Evolutionary conservation across 2,113 vertebrate species (phyloP).

Genomic region (Salvelinus sp.): DNA sequence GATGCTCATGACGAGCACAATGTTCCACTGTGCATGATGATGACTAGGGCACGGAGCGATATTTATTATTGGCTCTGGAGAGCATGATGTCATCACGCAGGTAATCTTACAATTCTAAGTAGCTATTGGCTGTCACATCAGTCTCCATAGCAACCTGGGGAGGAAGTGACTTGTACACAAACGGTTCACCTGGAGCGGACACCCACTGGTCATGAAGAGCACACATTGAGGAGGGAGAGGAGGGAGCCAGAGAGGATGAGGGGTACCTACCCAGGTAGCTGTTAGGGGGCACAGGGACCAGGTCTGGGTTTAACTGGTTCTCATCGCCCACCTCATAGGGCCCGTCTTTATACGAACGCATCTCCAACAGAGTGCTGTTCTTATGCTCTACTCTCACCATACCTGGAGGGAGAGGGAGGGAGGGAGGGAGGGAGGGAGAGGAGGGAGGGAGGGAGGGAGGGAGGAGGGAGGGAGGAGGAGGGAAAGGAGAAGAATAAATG

Average conservation of each 20-base stretch:
- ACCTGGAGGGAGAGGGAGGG: slow-evolving; percentile 70
- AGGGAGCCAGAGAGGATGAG: slow-evolving; percentile 7
- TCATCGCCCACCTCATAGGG: slow-evolving; percentile 91
- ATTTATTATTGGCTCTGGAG: background rate
- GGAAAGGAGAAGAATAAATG: background rate
- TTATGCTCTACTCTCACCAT: slow-evolving; percentile 90
- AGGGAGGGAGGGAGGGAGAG: too few relatives aligned
- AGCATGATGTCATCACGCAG: slow-evolving; percentile 52
- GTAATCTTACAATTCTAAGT: slow-evolving; percentile 82
- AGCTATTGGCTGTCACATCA: slow-evolving; percentile 83
- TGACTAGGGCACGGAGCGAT: background rate
- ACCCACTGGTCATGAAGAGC: slow-evolving; percentile 81
- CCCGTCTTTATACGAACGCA: slow-evolving; percentile 84
- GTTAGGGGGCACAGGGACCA: slow-evolving; percentile 86
- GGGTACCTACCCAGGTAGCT: slow-evolving; percentile 91
- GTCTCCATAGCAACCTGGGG: slow-evolving; percentile 65
- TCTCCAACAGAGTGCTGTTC: slow-evolving; percentile 80
- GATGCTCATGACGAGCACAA: too few relatives aligned
- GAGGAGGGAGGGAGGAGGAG: background rate
- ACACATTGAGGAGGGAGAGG: slow-evolving; percentile 11
- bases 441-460: too few relatives aligned
- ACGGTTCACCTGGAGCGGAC: slow-evolving; percentile 81
- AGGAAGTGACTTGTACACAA: slow-evolving; percentile 83
- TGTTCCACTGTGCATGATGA: background rate
- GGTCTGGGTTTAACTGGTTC: slow-evolving; percentile 66